Evolutionary conservation across 2,113 vertebrate genomes (phyloP).

Genomic region (Clarias gariepinus): DNA sequence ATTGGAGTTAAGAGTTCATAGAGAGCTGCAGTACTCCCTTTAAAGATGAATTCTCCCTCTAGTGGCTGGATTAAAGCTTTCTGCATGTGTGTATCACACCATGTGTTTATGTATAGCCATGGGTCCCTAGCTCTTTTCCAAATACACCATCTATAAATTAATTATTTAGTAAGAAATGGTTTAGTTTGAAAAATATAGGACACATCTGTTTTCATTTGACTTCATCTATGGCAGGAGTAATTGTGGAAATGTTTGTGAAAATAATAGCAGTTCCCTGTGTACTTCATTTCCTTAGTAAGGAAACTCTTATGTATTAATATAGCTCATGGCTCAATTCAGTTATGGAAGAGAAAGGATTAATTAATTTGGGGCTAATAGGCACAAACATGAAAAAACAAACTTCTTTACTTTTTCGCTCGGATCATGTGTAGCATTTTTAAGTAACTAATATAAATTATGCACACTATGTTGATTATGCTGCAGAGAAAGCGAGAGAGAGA

Average conservation of each 20-base stretch:
- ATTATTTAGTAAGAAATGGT: constrained; percentile 6
- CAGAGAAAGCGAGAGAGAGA: constrained; percentile 55
- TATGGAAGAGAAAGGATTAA: constrained; percentile 75
- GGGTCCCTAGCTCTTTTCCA: constrained; percentile 13
- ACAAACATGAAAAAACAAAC: constrained; percentile 82
- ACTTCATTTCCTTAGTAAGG: constrained; percentile 74
- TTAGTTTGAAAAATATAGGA: constrained; percentile 52
- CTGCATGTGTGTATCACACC: neutral
- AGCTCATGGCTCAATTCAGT: constrained; percentile 75
- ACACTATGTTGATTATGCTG: constrained; percentile 78
- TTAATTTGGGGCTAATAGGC: constrained; percentile 84
- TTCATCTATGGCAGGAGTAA: constrained; percentile 60
- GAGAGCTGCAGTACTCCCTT: constrained; percentile 27
- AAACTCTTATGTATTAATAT: constrained; percentile 74
- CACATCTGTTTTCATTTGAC: constrained; percentile 41
- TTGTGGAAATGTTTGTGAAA: constrained; percentile 76
- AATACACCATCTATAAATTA: constrained; percentile 14
- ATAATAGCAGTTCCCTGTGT: constrained; percentile 67
- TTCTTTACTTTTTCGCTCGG: constrained; percentile 78
- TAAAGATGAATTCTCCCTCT: constrained; percentile 68
- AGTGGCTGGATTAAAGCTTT: constrained; percentile 61
- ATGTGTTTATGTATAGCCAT: neutral
- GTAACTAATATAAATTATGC: constrained; percentile 81
- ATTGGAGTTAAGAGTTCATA: constrained; percentile 31
- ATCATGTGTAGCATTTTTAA: constrained; percentile 71